phyloP scores from a whole-genome alignment of 2,797 vertebrate species.

The Cheirogaleus major region DNA sequence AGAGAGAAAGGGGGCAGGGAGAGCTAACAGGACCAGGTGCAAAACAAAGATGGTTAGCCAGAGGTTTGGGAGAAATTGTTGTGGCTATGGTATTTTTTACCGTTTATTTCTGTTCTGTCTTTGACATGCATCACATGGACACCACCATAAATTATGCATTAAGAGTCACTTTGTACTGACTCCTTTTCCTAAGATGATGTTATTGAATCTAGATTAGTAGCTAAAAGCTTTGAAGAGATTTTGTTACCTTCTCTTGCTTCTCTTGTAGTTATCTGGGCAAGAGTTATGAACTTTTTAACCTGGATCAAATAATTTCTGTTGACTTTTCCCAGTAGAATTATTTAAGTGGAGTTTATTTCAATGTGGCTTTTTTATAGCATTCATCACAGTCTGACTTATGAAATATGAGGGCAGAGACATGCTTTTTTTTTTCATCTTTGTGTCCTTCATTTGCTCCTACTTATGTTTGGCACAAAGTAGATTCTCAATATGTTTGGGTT shows the following conservation, averaged over 20 bases:
- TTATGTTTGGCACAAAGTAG: background rate
- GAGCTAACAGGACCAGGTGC: background rate
- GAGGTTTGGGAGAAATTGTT: background rate
- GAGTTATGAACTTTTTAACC: conserved; percentile 17
- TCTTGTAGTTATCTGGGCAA: conserved; percentile 4
- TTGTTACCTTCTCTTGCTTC: background rate
- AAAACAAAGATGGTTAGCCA: background rate
- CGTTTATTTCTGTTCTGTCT: background rate
- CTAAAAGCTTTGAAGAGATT: conserved; percentile 42
- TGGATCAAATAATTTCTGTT: background rate
- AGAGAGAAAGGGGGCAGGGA: background rate
- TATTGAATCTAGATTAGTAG: background rate
- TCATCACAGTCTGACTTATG: background rate
- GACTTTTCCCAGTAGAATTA: background rate
- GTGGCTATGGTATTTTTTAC: background rate
- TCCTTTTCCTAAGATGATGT: background rate
- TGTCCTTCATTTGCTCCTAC: background rate
- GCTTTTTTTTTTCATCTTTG: background rate
- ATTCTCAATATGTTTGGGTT: background rate
- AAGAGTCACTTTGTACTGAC: conserved; percentile 25
- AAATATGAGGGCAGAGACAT: background rate
- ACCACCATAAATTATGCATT: background rate
- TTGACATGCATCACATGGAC: background rate
- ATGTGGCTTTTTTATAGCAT: background rate
- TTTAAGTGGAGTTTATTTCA: conserved; percentile 25